Conservation (phyloP, 2,888 invertebrate species). For the Bugulina stolonifera region DNA sequence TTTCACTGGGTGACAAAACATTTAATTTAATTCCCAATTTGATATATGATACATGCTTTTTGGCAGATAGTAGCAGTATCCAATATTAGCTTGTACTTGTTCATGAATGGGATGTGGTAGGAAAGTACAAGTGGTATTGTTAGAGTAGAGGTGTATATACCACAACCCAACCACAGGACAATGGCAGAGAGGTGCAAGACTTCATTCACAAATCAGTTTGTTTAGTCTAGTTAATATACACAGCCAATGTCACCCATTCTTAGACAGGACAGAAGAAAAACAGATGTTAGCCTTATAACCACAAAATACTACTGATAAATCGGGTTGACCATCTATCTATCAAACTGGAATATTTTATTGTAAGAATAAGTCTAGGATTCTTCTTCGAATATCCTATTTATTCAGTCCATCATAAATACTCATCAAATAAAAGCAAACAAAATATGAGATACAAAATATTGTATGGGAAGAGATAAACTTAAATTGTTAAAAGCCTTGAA, state of each 20-base stretch:
- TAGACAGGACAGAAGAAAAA: not conserved
- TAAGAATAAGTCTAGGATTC: not conserved
- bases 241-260: constrained; percentile 18
- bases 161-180: constrained; percentile 10
- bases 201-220: constrained; percentile 25
- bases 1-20: not conserved
- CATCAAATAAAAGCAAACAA: constrained; percentile 20
- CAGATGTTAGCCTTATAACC: not conserved
- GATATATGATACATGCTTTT: not conserved
- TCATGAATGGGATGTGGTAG: constrained; percentile 10
- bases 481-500: constrained; percentile 26
- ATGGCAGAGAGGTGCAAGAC: not conserved
- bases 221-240: constrained; percentile 18
- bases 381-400: not conserved
- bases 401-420: not conserved
- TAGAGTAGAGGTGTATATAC: constrained; percentile 4
- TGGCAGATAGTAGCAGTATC: too few species aligned
- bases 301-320: not conserved
- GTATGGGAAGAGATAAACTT: constrained; percentile 11
- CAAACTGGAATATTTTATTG: too few species aligned
- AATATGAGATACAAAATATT: constrained; percentile 26
- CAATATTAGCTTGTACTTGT: constrained; percentile 24
- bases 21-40: not conserved
- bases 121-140: constrained; percentile 6
- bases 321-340: not conserved